Evolutionary conservation across 2,797 vertebrate genomes (phyloP), one percentile per base, ranked within the genome.

Genomic region (Danio kyathit): DNA sequence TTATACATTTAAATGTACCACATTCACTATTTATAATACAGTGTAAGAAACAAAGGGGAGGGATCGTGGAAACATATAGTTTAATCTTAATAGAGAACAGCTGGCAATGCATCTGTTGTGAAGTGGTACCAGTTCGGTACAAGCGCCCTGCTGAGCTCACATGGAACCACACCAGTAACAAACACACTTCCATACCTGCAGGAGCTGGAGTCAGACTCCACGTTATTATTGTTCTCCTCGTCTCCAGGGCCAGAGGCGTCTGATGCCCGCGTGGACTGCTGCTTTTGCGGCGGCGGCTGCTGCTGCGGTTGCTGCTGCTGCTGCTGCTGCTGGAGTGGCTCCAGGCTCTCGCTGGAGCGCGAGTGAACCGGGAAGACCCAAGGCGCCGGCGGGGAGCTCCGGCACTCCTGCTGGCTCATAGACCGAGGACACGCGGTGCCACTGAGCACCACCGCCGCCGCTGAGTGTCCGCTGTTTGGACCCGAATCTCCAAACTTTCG

Each of bases 201-300:
- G 0, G 96, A 98, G 94, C 96, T 97, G 93, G 95, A 96, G 91
- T 97, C 96, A 16, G 95, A 96, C 88, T 97, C 96, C 44, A 85
- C 83, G 75, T 79, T 82, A 76, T 95, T 90, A 91, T 95, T 95
- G 89, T 94, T 95, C 83, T 96, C 96, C 88, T 96, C 96, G 80
- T 94, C 93, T 90, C 95, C 94, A 59, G 92, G 91, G 79, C 67
- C 74, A 80, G 88, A 61, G 61, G 71, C 43, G 52, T 80, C 79
- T 74, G 63, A 8, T 41, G 49, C 43, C 46, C 52, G 43, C 41
- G 70, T 66, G 71, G 61, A 66, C 92, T 49, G 87, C 79, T 76
- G 92, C 91, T 86, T 91, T 89, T 81, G 92, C 91, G 83, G 11
- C 51, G 43, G 13, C 87, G 83, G 11, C 51, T 43, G 13, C 87